phyloP scores from a whole-genome alignment of 2,888 invertebrate species.

The Mystacides longicornis region DNA sequence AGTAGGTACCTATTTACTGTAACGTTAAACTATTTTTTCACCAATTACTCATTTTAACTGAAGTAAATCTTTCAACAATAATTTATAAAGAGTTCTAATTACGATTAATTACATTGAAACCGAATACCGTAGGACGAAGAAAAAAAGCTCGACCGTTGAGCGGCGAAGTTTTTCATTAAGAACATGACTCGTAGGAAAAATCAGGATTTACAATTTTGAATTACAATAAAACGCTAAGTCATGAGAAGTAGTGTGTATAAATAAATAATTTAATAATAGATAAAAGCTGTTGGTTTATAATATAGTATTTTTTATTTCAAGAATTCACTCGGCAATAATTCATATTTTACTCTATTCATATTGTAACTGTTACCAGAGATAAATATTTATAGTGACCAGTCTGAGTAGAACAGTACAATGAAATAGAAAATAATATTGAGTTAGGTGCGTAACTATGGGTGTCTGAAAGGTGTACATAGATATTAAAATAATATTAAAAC shows the following conservation, averaged over 20 bases:
- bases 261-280: conserved; percentile 13
- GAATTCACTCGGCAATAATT: background rate
- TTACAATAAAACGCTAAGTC: background rate
- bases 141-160: background rate
- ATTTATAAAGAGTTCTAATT: background rate
- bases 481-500: conserved; percentile 27
- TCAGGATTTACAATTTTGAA: background rate
- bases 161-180: background rate
- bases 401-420: conserved; percentile 5
- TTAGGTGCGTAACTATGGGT: too few relatives aligned
- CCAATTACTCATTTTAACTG: too few relatives aligned
- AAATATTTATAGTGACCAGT: conserved; percentile 26
- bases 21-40: too few relatives aligned
- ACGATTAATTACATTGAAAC: background rate
- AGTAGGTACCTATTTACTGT: too few relatives aligned
- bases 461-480: too few relatives aligned
- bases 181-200: background rate
- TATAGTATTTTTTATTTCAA: background rate
- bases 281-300: conserved; percentile 12
- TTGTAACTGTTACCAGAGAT: conserved; percentile 13
- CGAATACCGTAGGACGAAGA: background rate
- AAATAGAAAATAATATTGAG: too few relatives aligned
- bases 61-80: too few relatives aligned
- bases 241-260: background rate
- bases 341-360: background rate